Evolutionary conservation across 2,888 invertebrate species (phyloP).

Genomic region (Campoplex capitator): DNA sequence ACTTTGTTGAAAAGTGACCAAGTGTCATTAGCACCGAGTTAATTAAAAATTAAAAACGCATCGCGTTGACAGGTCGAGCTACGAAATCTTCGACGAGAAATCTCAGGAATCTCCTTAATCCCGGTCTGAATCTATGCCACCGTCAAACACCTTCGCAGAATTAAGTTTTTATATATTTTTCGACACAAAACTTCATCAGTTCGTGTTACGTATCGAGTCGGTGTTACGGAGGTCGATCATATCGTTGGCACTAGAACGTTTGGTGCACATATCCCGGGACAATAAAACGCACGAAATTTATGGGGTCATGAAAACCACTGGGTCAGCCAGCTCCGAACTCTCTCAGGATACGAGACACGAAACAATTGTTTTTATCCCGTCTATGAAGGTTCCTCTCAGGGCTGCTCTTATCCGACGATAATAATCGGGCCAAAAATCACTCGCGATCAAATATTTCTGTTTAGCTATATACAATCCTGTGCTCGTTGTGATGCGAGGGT

Average conservation of each 20-base stretch:
- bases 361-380: neutral
- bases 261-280: neutral
- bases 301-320: conserved; percentile 49
- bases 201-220: neutral
- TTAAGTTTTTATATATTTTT: neutral
- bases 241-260: neutral
- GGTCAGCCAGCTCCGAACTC: conserved; percentile 58
- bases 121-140: neutral
- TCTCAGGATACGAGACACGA: neutral
- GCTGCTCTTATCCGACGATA: neutral
- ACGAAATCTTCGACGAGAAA: too few relatives aligned
- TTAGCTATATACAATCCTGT: neutral
- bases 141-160: neutral
- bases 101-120: too few relatives aligned
- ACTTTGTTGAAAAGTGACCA: too few relatives aligned
- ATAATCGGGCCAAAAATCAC: conserved; percentile 10
- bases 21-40: too few relatives aligned
- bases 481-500: too few relatives aligned
- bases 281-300: conserved; percentile 2
- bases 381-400: neutral
- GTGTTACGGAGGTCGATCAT: neutral
- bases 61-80: neutral
- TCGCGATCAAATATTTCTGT: conserved; percentile 10
- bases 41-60: too few relatives aligned
- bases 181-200: neutral